Evolutionary conservation across 2,113 vertebrate genomes (phyloP).

Genomic region (Mastomys natalensis): DNA sequence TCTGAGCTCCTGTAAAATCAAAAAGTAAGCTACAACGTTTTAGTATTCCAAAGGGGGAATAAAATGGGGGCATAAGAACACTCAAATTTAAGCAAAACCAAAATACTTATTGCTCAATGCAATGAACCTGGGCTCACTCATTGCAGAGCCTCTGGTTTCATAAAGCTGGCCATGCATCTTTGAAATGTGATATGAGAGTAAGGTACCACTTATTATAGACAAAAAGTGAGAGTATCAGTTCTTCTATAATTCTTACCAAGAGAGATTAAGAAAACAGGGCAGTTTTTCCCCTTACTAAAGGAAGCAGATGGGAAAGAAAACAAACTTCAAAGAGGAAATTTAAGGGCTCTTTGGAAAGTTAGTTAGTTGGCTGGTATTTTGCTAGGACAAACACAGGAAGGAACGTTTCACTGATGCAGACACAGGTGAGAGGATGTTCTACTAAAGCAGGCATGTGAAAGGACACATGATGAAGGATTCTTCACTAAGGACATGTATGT

Average conservation of each 20-base stretch:
- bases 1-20: neutral
- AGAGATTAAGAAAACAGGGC: neutral
- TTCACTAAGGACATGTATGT: no score
- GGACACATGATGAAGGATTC: no score
- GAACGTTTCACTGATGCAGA: no score
- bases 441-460: no score
- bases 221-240: neutral
- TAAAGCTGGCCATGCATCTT: neutral
- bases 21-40: neutral
- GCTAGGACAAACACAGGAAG: no score
- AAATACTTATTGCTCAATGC: neutral
- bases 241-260: neutral
- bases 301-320: no score
- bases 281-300: no score
- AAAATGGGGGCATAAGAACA: neutral
- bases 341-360: no score
- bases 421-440: no score
- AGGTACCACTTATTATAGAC: neutral
- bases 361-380: no score
- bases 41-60: neutral
- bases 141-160: neutral
- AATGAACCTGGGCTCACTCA: neutral
- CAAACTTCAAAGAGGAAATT: no score
- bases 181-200: neutral
- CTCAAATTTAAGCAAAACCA: neutral